Conservation (phyloP, 2,113 vertebrate species). For the Vombatus ursinus region DNA sequence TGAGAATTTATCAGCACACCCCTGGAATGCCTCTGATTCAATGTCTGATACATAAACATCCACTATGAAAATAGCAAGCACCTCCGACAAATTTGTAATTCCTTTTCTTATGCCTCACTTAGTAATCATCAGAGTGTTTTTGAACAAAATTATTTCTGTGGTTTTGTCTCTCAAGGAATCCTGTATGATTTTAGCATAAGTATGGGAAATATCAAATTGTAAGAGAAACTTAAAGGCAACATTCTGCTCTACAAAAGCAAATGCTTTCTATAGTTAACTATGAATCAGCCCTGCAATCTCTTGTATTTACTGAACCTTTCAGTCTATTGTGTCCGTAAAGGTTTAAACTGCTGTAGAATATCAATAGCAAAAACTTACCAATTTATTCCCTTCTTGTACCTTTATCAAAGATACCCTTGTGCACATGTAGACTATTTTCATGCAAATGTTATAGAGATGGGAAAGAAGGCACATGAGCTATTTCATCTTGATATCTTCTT, state of each 20-base stretch:
- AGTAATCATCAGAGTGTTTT: neutral
- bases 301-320: neutral
- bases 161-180: too few relatives aligned
- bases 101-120: neutral
- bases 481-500: neutral
- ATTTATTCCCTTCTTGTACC: too few relatives aligned
- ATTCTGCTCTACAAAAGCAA: neutral
- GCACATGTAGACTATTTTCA: neutral
- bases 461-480: neutral
- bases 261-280: neutral
- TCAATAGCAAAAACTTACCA: neutral
- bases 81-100: too few relatives aligned
- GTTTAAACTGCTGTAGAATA: neutral
- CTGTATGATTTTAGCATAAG: neutral
- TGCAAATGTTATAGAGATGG: neutral
- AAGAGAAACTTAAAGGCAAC: neutral
- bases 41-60: neutral
- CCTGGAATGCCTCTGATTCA: neutral
- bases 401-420: too few relatives aligned
- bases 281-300: neutral
- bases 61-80: neutral
- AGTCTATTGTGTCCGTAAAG: neutral
- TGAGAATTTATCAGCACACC: neutral
- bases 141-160: too few relatives aligned
- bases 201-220: neutral